Percentiles rank a stretch among this genome's conserved stretches.
These are phyloP conservation scores for Pygoscelis antarcticus DNA, from an alignment of 2,113 vertebrate species.

Conservation along the genomic window DNA sequence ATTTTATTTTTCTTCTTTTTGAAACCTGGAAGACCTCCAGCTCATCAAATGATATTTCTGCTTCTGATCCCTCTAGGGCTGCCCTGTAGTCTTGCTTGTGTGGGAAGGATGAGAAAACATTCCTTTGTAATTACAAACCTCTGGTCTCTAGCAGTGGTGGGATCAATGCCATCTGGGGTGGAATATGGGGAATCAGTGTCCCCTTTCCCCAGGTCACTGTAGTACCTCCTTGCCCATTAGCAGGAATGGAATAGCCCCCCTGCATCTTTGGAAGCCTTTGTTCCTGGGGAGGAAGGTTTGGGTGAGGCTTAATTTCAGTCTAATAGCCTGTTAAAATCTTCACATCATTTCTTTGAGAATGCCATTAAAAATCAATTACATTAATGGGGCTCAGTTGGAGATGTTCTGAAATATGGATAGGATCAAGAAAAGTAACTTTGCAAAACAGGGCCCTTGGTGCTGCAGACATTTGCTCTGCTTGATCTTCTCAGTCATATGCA, in stretches of 20 bases:
- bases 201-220: not conserved
- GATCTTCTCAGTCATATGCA: not conserved
- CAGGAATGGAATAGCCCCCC: not conserved
- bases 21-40: not conserved
- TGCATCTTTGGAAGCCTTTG: not conserved
- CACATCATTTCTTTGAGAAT: conserved; percentile 21
- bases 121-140: not conserved
- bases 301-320: conserved; percentile 35
- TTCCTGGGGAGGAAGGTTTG: not conserved
- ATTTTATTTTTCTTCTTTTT: not conserved
- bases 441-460: not conserved
- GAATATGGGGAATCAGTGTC: not conserved
- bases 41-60: not conserved
- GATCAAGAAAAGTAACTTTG: conserved; percentile 51
- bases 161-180: not conserved
- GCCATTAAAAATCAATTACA: conserved; percentile 69
- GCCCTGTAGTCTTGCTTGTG: not conserved
- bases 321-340: conserved; percentile 60
- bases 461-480: not conserved
- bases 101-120: not conserved
- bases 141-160: not conserved
- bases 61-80: not conserved
- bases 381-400: conserved; percentile 61
- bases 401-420: conserved; percentile 21
- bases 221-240: not conserved